Evolutionary conservation across 2,888 invertebrate species (phyloP).

Genomic region (Ophioninae sp.): DNA sequence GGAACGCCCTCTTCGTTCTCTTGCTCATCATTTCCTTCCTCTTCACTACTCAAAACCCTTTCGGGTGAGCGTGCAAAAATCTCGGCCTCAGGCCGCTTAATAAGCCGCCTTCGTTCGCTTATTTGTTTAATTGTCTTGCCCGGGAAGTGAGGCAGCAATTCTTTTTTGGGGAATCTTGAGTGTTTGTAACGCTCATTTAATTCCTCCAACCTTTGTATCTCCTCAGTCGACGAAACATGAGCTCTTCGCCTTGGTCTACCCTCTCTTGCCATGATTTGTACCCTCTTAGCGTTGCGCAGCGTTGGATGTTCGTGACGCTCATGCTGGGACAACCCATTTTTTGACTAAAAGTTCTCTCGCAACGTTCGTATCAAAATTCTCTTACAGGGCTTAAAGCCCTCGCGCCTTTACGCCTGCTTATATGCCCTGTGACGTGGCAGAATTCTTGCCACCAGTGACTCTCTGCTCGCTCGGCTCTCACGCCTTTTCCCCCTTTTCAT

Average conservation of each 20-base stretch:
- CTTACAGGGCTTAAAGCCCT: too few species aligned
- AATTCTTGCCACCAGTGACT: too few species aligned
- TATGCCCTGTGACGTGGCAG: slow-evolving; percentile 14
- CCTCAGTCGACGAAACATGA: slow-evolving; percentile 39
- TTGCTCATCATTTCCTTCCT: too few species aligned
- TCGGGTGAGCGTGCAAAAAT: too few species aligned
- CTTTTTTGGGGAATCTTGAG: not conserved
- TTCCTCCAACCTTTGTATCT: not conserved
- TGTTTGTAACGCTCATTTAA: slow-evolving; percentile 28
- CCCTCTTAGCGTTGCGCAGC: slow-evolving; percentile 32
- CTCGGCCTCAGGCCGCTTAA: too few species aligned
- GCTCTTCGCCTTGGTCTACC: slow-evolving; percentile 63
- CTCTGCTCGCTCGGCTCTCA: too few species aligned
- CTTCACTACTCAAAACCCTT: too few species aligned
- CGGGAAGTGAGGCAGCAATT: not conserved
- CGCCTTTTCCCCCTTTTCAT: too few species aligned
- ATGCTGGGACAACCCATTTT: slow-evolving; percentile 33
- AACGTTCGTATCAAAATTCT: not conserved
- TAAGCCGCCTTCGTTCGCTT: not conserved
- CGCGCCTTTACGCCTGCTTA: not conserved
- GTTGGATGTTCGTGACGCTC: slow-evolving; percentile 49
- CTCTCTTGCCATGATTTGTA: not conserved
- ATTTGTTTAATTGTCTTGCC: not conserved
- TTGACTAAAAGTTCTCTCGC: not conserved
- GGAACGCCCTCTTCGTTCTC: too few species aligned